phyloP scores from a whole-genome alignment of 2,113 vertebrate genomes.

The Python bivittatus region DNA sequence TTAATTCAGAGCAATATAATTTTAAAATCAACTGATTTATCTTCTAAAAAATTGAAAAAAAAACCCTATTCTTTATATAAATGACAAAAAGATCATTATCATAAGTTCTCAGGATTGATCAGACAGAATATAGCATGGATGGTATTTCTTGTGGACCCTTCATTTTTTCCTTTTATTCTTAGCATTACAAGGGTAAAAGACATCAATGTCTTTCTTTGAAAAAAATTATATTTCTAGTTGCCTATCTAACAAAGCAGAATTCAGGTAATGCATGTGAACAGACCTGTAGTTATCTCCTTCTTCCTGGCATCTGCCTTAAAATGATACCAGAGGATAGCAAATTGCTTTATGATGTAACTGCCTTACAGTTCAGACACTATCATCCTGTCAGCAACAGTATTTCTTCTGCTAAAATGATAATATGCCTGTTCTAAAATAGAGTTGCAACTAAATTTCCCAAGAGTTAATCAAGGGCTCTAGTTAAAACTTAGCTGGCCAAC shows the following conservation, averaged over 20 bases:
- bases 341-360: neutral
- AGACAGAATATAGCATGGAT: neutral
- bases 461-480: neutral
- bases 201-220: neutral
- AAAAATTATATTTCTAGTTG: neutral
- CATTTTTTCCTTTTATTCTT: neutral
- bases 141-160: neutral
- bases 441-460: neutral
- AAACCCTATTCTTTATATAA: neutral
- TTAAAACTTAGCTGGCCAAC: neutral
- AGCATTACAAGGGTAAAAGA: neutral
- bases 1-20: neutral
- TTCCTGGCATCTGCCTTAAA: too few relatives aligned
- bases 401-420: neutral
- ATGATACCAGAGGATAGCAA: too few relatives aligned
- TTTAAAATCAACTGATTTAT: neutral
- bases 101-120: neutral
- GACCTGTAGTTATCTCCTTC: neutral
- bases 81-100: neutral
- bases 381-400: neutral
- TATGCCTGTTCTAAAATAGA: neutral
- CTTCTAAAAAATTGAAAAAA: neutral
- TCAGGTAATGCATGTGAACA: neutral
- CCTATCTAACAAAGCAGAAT: neutral
- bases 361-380: neutral